Conservation (phyloP, 2,797 vertebrate species). For the Syndactyla subalaris region DNA sequence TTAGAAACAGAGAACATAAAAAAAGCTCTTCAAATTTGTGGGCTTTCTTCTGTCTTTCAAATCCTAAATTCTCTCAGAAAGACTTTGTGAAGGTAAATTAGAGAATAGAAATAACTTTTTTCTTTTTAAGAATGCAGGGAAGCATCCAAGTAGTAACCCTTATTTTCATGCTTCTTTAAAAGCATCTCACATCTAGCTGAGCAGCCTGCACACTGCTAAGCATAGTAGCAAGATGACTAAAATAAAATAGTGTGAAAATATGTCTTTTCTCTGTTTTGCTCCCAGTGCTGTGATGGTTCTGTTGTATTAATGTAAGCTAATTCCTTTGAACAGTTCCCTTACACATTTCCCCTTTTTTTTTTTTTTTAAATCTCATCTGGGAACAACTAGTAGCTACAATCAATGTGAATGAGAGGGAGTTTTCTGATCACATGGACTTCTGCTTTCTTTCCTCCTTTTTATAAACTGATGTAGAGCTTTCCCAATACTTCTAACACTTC, state of each 20-base stretch:
- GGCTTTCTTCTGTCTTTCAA: background rate
- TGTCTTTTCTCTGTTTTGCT: background rate
- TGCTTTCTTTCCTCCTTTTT: background rate
- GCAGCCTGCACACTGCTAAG: background rate
- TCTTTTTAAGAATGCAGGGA: background rate
- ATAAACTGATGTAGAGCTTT: background rate
- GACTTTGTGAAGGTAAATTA: background rate
- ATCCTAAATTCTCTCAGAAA: background rate
- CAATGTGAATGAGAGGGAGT: background rate
- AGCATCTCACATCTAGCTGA: background rate
- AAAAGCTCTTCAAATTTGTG: background rate
- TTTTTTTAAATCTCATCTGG: background rate
- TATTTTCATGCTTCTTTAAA: background rate
- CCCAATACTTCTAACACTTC: background rate
- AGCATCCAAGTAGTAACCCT: background rate
- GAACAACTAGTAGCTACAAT: background rate
- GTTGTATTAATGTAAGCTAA: background rate
- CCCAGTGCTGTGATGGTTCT: background rate
- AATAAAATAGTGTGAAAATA: slow-evolving; percentile 10
- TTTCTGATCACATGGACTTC: background rate
- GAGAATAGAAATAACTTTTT: background rate
- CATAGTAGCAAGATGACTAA: slow-evolving; percentile 24
- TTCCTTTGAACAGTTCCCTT: background rate
- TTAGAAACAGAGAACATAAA: background rate
- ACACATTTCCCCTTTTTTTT: background rate